A percentile compares a stretch with the other conserved stretches of the same genome.
These are phyloP conservation scores for Tenthredo scrophulariae DNA, from an alignment of 2,888 invertebrate species.

Conservation along the genomic window DNA sequence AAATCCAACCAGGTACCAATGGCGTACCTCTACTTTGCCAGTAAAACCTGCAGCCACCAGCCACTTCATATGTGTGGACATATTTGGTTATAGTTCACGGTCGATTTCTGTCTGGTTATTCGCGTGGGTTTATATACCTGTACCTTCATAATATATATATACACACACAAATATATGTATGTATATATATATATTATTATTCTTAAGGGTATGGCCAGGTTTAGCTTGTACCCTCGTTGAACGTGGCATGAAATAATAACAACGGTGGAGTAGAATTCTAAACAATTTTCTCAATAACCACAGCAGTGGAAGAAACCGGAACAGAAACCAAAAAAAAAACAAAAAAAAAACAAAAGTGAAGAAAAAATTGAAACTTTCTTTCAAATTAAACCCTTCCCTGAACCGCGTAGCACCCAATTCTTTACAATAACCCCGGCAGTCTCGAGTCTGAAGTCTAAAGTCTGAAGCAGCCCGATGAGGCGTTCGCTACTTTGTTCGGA, in stretches of 20 bases:
- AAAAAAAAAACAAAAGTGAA: background rate
- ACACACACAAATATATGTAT: background rate
- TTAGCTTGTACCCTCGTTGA: background rate
- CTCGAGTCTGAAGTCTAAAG: conserved; percentile 22
- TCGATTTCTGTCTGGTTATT: conserved; percentile 51
- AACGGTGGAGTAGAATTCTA: conserved; percentile 16
- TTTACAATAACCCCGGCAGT: conserved; percentile 25
- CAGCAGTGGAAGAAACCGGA: background rate
- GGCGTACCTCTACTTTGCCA: conserved; percentile 10
- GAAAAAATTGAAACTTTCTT: conserved; percentile 12
- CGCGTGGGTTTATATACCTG: conserved; percentile 41
- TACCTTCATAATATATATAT: background rate
- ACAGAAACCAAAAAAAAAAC: background rate
- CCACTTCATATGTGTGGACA: conserved; percentile 12
- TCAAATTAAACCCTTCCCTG: conserved; percentile 35
- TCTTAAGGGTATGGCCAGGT: background rate
- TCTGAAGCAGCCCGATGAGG: conserved; percentile 29
- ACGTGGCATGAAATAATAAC: conserved; percentile 46
- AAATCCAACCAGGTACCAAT: conserved; percentile 27
- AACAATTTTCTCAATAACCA: conserved; percentile 27
- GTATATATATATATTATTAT: background rate
- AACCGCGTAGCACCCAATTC: background rate
- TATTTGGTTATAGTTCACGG: conserved; percentile 49
- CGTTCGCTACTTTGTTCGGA: conserved; percentile 40
- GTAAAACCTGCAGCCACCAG: background rate